Percentiles rank a stretch among this genome's conserved stretches.
Evolutionary conservation across 30 jellyfish, hydroid and myxozoan species (phyloP).

Genomic region (Sanderia malayensis): DNA sequence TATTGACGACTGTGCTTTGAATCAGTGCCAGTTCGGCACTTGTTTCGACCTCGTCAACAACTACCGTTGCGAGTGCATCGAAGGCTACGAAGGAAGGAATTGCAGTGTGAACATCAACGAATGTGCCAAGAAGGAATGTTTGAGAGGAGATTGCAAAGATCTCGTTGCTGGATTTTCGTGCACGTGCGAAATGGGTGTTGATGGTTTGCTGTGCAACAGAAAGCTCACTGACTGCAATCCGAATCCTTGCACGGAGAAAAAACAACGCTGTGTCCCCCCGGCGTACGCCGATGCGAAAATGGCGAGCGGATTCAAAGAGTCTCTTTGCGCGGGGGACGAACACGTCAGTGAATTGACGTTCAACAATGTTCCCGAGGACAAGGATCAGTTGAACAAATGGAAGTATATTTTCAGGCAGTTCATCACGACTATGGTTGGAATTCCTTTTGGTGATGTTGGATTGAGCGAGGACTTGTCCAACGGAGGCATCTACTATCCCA

Average conservation of each 20-base stretch:
- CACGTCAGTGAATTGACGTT: not conserved
- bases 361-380: not conserved
- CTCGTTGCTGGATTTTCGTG: conserved; percentile 23
- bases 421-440: conserved; percentile 18
- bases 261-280: conserved; percentile 30
- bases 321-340: conserved; percentile 11
- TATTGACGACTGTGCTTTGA: conserved; percentile 42
- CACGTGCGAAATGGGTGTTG: not conserved
- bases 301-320: not conserved
- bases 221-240: not conserved
- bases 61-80: conserved; percentile 62
- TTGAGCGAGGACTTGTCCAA: conserved; percentile 42
- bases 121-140: conserved; percentile 3
- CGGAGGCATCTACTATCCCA: conserved; percentile 48
- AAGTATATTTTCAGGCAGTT: not conserved
- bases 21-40: conserved; percentile 56
- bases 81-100: conserved; percentile 49
- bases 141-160: conserved; percentile 17
- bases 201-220: conserved; percentile 28
- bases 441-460: conserved; percentile 36
- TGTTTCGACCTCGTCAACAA: conserved; percentile 56
- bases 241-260: not conserved
- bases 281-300: not conserved
- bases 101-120: conserved; percentile 37
- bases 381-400: conserved; percentile 3